phyloP scores from a whole-genome alignment of 2,888 invertebrate genomes.

The Megamerina dolium region DNA sequence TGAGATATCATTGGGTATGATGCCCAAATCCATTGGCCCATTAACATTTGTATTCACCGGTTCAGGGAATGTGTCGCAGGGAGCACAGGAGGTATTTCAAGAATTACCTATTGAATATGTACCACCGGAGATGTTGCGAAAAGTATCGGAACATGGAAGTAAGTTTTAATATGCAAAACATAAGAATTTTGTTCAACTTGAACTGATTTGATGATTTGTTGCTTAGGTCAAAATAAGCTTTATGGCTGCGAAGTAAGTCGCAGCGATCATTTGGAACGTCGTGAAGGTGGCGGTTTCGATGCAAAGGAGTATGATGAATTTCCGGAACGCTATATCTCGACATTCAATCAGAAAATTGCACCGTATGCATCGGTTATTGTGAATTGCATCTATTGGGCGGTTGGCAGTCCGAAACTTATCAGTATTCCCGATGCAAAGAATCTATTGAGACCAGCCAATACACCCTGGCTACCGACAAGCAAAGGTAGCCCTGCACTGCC shows the following conservation, averaged over 20 bases:
- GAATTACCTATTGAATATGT: slow-evolving; percentile 98
- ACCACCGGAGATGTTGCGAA: slow-evolving; percentile 86
- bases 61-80: slow-evolving; percentile 94
- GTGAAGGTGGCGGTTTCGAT: slow-evolving; percentile 89
- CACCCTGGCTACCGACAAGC: slow-evolving; percentile 89
- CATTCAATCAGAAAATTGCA: slow-evolving; percentile 93
- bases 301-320: slow-evolving; percentile 80
- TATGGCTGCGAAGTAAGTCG: slow-evolving; percentile 95
- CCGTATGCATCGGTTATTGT: slow-evolving; percentile 95
- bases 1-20: slow-evolving; percentile 89
- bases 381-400: slow-evolving; percentile 99
- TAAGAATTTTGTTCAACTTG: neutral
- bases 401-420: slow-evolving; percentile 89
- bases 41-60: slow-evolving; percentile 97
- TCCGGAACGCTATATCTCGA: slow-evolving; percentile 91
- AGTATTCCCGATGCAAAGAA: slow-evolving; percentile 98
- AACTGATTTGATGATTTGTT: too few species aligned
- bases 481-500: slow-evolving; percentile 83
- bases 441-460: slow-evolving; percentile 77
- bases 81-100: slow-evolving; percentile 88
- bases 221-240: slow-evolving; percentile 83
- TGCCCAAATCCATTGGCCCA: slow-evolving; percentile 97
- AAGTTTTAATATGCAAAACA: slow-evolving; percentile 38
- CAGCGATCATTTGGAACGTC: slow-evolving; percentile 86
- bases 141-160: slow-evolving; percentile 97